These are phyloP conservation scores for Coracias cyanogaster DNA, from an alignment of 2,797 vertebrate species.

Conservation along the genomic window DNA sequence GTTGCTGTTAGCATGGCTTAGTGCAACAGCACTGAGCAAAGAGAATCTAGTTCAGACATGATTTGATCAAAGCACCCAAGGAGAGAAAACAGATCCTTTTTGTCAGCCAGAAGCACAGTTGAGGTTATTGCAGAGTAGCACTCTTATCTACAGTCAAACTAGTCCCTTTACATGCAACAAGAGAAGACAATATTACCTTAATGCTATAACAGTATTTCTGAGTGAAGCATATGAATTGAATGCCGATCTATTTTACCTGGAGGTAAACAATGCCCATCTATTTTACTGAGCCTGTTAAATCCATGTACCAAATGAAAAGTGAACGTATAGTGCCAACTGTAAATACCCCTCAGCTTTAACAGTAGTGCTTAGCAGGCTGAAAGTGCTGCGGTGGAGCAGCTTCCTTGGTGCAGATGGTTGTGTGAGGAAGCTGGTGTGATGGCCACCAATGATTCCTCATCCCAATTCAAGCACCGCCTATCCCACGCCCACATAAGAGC, in stretches of 20 bases:
- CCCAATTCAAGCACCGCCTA: background rate
- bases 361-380: background rate
- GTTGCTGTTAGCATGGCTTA: background rate
- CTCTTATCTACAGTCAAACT: background rate
- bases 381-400: background rate
- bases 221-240: background rate
- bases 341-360: background rate
- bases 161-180: background rate
- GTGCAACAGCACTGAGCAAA: background rate
- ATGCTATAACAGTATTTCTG: background rate
- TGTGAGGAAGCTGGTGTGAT: background rate
- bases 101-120: background rate
- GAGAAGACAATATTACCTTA: background rate
- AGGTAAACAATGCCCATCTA: background rate
- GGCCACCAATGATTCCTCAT: background rate
- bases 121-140: background rate
- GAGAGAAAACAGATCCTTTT: background rate
- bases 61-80: background rate
- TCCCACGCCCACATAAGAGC: background rate
- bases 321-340: no score
- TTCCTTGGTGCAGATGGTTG: background rate
- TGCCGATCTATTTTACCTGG: background rate
- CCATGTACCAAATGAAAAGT: background rate
- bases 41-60: background rate
- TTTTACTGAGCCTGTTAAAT: background rate